Conservation (phyloP, 2,888 invertebrate genomes). For the Homarus gammarus region DNA sequence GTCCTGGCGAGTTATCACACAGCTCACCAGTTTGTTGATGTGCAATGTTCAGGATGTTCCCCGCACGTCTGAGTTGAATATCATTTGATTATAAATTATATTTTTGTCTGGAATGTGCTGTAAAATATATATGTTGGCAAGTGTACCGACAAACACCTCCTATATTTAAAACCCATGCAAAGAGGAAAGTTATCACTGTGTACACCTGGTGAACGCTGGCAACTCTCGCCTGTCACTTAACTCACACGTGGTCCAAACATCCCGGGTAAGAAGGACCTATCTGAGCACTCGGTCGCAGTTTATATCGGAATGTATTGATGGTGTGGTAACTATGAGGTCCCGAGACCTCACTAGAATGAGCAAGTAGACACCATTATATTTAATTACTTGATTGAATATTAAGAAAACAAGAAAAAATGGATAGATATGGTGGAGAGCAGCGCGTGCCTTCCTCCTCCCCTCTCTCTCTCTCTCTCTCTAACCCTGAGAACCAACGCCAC, state of each 20-base stretch:
- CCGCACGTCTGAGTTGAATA: no score
- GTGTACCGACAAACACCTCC: neutral
- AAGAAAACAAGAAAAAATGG: neutral
- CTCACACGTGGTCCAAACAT: conserved; percentile 21
- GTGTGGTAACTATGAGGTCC: neutral
- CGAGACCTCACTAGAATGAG: neutral
- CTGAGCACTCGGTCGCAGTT: neutral
- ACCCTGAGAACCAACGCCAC: conserved; percentile 7
- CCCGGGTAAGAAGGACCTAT: conserved; percentile 17
- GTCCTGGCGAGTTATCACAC: neutral
- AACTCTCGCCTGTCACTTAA: conserved; percentile 26
- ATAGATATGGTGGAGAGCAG: neutral
- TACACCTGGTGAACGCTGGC: neutral
- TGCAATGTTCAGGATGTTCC: no score
- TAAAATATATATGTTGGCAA: neutral
- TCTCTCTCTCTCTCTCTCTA: neutral
- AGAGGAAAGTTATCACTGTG: neutral
- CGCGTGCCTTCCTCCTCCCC: conserved; percentile 19
- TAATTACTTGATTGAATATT: no score
- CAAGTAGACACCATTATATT: no score
- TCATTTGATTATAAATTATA: no score
- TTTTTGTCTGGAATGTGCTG: no score
- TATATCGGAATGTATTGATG: neutral
- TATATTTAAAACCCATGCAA: neutral
- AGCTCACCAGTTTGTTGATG: neutral